Evolutionary conservation across 2,888 invertebrate genomes (phyloP), one percentile per base, ranked within the genome.

Genomic region (Sphaerophoria taeniata): DNA sequence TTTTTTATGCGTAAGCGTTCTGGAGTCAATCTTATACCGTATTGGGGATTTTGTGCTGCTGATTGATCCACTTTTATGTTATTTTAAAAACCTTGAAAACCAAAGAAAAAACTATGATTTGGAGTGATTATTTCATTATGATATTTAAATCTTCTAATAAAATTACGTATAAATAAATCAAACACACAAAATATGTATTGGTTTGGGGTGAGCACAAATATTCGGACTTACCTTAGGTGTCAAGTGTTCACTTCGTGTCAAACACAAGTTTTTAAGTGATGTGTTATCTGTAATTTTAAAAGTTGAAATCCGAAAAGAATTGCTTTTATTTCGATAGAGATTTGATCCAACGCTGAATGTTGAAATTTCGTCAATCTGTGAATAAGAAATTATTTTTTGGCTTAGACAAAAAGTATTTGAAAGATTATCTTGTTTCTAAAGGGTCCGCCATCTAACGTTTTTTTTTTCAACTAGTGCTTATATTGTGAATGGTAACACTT

Each of bases 1-100:
- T 43, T 39, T 39, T 11, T 43, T 9, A 3, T 43, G 9, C 3
- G 12, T 43, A 58, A n/a, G 2, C 6, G 12, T 61, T 14, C 4
- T 4, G 47, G 11, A 24, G n/a, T 14, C 6, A 2, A 4, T 33
- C 11, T n/a, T 73, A 16, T 73, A 85, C 85, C 69, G 43, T 73
- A 60, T 75, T 76, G 76, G 24, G 51, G 36, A 24, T 63, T 24
- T 16, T 65, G 45, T 63, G 16, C 76, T 49, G 63, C 72, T 72
- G 58, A 65, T 58, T 85, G 75, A 75, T 75, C 75, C 75, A 75
- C 75, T 67, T 75, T 75, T 75, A 24, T 55, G 45, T 49, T 53
- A 47, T 71, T 47, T 58, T 60, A 45, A 24, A 24, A 24, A 24
- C 24, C 24, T 24, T 24, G 2, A 24, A 24, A 24, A 24, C 2